phyloP scores from a whole-genome alignment of 2,113 vertebrate species.

The Rhinolophus ferrumequinum region DNA sequence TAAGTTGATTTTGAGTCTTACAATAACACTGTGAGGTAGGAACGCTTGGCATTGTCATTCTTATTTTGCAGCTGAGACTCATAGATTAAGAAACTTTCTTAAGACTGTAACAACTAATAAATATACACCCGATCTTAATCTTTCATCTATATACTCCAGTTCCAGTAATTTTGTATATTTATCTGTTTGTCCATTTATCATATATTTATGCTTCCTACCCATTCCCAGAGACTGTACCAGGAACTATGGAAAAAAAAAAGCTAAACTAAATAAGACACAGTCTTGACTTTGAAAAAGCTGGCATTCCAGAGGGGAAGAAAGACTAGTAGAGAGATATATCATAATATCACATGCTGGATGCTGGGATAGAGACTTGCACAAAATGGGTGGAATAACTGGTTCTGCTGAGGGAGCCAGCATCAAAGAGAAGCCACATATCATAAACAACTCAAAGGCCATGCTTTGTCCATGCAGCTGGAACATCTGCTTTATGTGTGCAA shows the following conservation, averaged over 20 bases:
- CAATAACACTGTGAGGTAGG: conserved; percentile 12
- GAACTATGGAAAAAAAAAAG: neutral
- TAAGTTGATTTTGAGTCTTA: conserved; percentile 31
- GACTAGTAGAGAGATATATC: neutral
- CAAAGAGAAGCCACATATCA: neutral
- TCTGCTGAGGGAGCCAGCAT: neutral
- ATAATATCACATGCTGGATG: neutral
- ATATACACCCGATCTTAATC: conserved; percentile 8
- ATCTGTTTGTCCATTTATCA: conserved; percentile 39
- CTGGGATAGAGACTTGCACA: conserved; percentile 41
- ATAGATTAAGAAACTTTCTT: conserved; percentile 54
- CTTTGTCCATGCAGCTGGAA: conserved; percentile 10
- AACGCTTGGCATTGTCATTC: conserved; percentile 37
- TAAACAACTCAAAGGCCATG: neutral
- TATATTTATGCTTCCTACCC: neutral
- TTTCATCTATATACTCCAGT: neutral
- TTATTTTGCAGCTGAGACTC: conserved; percentile 18
- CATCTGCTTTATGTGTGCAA: neutral
- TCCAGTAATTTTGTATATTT: conserved; percentile 25
- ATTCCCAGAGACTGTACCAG: neutral
- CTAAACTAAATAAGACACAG: neutral
- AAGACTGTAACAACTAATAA: conserved; percentile 17
- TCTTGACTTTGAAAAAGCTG: conserved; percentile 47
- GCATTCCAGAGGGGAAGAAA: conserved; percentile 6
- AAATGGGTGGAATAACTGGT: conserved; percentile 52